A percentile compares a stretch with the other conserved stretches of the same genome.
Evolutionary conservation across 1,140 invertebrate genomes (phyloP).

Genomic region (Drepana arcuata): DNA sequence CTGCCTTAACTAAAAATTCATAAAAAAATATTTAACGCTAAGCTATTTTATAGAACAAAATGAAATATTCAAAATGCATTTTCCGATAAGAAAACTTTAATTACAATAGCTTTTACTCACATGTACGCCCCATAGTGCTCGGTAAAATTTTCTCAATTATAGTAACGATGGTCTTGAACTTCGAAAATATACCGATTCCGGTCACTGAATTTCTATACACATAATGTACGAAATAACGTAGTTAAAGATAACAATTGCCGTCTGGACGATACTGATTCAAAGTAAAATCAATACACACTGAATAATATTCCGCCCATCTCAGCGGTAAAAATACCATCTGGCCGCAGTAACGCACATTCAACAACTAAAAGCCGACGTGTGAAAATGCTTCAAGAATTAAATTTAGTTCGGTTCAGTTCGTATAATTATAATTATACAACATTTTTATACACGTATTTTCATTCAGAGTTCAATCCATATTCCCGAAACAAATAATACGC

Average conservation of each 20-base stretch:
- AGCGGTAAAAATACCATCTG: conserved; percentile 39
- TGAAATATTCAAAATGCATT: conserved; percentile 5
- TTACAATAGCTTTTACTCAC: conserved; percentile 32
- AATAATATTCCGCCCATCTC: conserved; percentile 25
- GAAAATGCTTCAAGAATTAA: conserved; percentile 48
- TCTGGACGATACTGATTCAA: conserved; percentile 20
- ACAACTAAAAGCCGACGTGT: conserved; percentile 55
- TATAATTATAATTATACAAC: conserved; percentile 20
- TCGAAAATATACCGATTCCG: background rate
- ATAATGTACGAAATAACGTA: conserved; percentile 18
- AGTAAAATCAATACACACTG: conserved; percentile 49
- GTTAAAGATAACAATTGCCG: conserved; percentile 26
- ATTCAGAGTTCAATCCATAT: too few relatives aligned
- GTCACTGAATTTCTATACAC: conserved; percentile 1
- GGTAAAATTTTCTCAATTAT: conserved; percentile 6
- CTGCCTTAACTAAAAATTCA: conserved; percentile 52
- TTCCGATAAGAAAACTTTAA: background rate
- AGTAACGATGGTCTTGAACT: conserved; percentile 27
- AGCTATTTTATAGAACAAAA: too few relatives aligned
- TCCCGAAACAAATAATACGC: too few relatives aligned
- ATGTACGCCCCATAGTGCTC: conserved; percentile 38
- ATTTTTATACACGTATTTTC: conserved; percentile 12
- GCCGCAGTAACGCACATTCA: conserved; percentile 40
- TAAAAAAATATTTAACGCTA: too few relatives aligned
- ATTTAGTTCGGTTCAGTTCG: conserved; percentile 45